Base-by-base conservation (phyloP, 92 coral and sea anemone species). In the Bergia puertoricense region DNA sequence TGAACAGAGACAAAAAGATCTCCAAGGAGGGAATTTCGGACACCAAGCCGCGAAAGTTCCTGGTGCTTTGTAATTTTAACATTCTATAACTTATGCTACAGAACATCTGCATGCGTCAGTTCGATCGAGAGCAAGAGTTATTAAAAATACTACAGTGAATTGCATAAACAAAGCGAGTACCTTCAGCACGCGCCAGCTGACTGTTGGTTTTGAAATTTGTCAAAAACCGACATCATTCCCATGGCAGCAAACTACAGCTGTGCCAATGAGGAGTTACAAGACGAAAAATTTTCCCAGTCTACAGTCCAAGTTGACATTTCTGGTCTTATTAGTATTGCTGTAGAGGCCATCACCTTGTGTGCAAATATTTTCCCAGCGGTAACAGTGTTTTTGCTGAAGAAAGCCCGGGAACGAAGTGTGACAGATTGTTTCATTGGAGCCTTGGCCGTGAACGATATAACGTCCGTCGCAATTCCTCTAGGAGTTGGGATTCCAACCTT, bases 391-490 rank as follows among this genome's bases (percentile, higher is more conserved):
- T 38, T 71, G 15, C 78, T 89, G 67, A 93, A 89, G 82, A 89
- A 69, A 51, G 78, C 92, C 18, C 93, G 92, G 30, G 54, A 86
- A 5, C 77, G 95, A 22, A 91, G 92, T 0, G 91, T 89, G 1
- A 91, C 95, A 2, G 95, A 93, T 54, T 91, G 85, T 30, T 93
- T 89, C 42, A 91, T 93, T 11, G 95, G 93, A 44, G 90, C 93
- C 5, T 62, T 93, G 59, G 95, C 95, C 1, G 43, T 91, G 81
- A 93, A 93, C 74, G 95, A 93, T 48, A 69, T 93, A 6, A 73
- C 92, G 7, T 91, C 95, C 5, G 95, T 93, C 3, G 90, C 88
- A 5, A 80, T 91, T 79, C 95, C 95, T 22, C 77, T 93, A 8
- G 71, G 83, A 37, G 85, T 93, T 9, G 95, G 95, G 36, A 82